Percentiles rank a stretch among this genome's conserved stretches.
Conservation (phyloP, 2,797 vertebrate genomes). For the Ctenopoma kingsleyae region DNA sequence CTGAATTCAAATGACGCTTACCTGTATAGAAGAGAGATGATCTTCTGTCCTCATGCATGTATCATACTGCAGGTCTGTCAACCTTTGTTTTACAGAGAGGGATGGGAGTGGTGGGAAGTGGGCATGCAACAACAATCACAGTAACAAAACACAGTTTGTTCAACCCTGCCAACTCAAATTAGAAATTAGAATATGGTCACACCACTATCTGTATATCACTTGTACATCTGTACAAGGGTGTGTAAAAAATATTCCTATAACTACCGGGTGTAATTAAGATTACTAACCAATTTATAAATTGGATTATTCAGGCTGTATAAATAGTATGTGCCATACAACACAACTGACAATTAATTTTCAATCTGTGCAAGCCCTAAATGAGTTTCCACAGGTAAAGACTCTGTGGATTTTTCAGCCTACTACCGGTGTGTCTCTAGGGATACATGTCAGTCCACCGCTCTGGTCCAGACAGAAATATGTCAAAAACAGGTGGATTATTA, state of each 20-base stretch:
- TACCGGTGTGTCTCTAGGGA: background rate
- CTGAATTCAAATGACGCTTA: slow-evolving; percentile 51
- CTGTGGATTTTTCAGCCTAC: background rate
- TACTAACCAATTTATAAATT: background rate
- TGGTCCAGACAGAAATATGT: background rate
- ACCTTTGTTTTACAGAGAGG: slow-evolving; percentile 30
- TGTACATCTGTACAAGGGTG: too few relatives aligned
- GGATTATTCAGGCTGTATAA: background rate
- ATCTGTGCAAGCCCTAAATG: too few relatives aligned
- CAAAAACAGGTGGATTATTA: background rate
- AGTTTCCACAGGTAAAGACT: too few relatives aligned
- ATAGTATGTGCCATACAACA: too few relatives aligned
- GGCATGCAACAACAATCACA: slow-evolving; percentile 71
- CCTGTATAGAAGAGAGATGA: slow-evolving; percentile 52
- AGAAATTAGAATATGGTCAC: background rate
- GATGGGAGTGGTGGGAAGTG: slow-evolving; percentile 41
- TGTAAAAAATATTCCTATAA: too few relatives aligned
- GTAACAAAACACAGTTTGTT: slow-evolving; percentile 42
- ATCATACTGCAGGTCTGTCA: slow-evolving; percentile 41
- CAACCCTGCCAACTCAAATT: slow-evolving; percentile 31
- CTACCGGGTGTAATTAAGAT: background rate
- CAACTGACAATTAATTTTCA: too few relatives aligned
- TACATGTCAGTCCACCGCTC: background rate
- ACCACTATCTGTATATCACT: too few relatives aligned
- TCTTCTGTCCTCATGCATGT: slow-evolving; percentile 44